Percentiles rank a stretch among this genome's conserved stretches.
phyloP scores from a whole-genome alignment of 2,888 invertebrate species.

The Operophtera brumata region DNA sequence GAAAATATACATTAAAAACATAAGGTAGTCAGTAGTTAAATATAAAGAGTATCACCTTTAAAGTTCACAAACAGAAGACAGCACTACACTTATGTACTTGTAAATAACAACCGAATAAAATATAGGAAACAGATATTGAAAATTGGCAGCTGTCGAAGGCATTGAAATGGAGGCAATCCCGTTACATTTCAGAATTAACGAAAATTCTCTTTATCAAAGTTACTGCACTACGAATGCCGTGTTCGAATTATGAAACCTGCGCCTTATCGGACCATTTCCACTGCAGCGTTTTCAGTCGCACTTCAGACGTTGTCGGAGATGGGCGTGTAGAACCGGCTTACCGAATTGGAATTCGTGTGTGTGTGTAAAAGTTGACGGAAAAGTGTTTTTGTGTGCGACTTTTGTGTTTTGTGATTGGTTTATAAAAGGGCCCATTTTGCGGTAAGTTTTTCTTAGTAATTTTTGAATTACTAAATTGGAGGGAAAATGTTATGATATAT shows the following conservation, averaged over 20 bases:
- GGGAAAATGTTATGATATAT: too few relatives aligned
- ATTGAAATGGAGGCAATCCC: not conserved
- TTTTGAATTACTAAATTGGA: not conserved
- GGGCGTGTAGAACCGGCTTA: conserved; percentile 2
- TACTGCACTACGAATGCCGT: conserved; percentile 10
- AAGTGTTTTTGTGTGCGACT: conserved; percentile 15
- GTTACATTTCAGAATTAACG: not conserved
- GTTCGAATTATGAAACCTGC: conserved; percentile 21
- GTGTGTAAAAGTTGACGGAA: conserved; percentile 9
- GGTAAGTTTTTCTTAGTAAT: conserved; percentile 7
- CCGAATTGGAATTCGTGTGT: not conserved
- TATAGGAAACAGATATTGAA: too few relatives aligned
- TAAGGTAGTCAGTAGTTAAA: too few relatives aligned
- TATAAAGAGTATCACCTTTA: too few relatives aligned
- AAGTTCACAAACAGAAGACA: too few relatives aligned
- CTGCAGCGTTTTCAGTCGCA: conserved; percentile 21
- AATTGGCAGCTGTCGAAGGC: too few relatives aligned
- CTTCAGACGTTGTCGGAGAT: not conserved
- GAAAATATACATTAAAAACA: too few relatives aligned
- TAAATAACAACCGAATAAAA: too few relatives aligned
- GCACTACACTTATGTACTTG: too few relatives aligned
- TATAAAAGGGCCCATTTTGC: not conserved
- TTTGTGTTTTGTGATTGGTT: conserved; percentile 11
- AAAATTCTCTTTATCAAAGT: conserved; percentile 1
- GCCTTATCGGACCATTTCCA: conserved; percentile 9